Base-by-base conservation (phyloP, 2,113 vertebrate species). In the Phalacrocorax brasilianus region DNA sequence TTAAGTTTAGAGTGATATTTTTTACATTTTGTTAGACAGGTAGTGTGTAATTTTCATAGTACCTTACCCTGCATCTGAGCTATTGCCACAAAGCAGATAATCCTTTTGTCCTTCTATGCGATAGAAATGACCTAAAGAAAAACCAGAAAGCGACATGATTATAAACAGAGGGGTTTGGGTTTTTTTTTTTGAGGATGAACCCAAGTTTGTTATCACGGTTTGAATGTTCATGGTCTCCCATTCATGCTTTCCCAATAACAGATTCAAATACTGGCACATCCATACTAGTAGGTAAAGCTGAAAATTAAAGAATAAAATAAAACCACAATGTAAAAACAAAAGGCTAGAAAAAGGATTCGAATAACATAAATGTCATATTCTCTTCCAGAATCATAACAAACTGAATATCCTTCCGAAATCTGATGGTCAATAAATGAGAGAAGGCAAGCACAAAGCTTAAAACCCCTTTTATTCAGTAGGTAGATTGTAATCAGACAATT, bases 1-100 rank as follows among this genome's bases (percentile, higher is more conserved):
- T 66, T 3, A 81, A 58, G 42, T 56, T 91, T 44, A 61, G 7
- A 76, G 22, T 52, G 22, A 3, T 38, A 10, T 21, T 70, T 72
- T 85, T 67, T 24, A 62, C 11, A 59, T 23, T 58, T 68, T 61
- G 14, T 72, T 62, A 79, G 55, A 75, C 6, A 62, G 21, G 40
- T 6, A 67, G 9, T 24, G 71, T 27, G 5, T 11, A 1, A 70
- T 85, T 89, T 89, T 67, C 68, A 89, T 70, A 55, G 35, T 33
- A 94, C 58, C 98, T 97, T 98, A 99, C 99, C 99, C 99, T 90
- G 99, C 98, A 95, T 98, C 99, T 93, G 97, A 97, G 94, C 95
- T 96, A 49, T 97, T 97, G 75, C 99, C 99, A 98, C 99, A 99
- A 86, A 99, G 98, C 72, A 99, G 96, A 94, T 98, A 97, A 96